These are phyloP conservation scores for Zeugodacus cucurbitae DNA, from an alignment of 1,140 invertebrate species.

Conservation along the genomic window DNA sequence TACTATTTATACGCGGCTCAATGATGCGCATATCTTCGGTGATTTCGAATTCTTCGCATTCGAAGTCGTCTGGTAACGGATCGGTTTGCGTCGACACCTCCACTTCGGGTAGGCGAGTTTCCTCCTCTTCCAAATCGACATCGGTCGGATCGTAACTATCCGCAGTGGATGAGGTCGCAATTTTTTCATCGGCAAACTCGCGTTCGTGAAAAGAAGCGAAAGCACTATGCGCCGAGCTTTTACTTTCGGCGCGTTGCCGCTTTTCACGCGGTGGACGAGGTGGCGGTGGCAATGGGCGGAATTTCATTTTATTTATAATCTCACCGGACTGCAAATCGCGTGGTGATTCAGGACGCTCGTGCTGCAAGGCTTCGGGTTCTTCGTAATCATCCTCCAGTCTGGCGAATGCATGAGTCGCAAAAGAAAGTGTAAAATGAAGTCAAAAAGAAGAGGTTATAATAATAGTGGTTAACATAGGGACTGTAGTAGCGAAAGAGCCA, in stretches of 20 bases:
- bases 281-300: conserved; percentile 82
- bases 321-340: conserved; percentile 76
- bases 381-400: conserved; percentile 60
- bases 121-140: conserved; percentile 36
- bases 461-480: neutral
- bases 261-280: conserved; percentile 78
- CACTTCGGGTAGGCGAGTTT: conserved; percentile 68
- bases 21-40: conserved; percentile 67
- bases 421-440: neutral
- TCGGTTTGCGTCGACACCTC: conserved; percentile 85
- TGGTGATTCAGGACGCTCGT: conserved; percentile 59
- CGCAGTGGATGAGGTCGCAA: conserved; percentile 58
- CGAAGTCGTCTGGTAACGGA: conserved; percentile 79
- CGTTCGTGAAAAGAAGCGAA: conserved; percentile 47
- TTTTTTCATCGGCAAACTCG: conserved; percentile 60
- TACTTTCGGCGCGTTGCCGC: conserved; percentile 63
- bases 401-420: neutral
- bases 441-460: neutral
- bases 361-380: conserved; percentile 51
- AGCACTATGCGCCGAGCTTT: conserved; percentile 45
- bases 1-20: conserved; percentile 51
- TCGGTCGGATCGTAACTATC: conserved; percentile 57
- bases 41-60: conserved; percentile 74
- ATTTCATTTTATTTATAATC: conserved; percentile 81
- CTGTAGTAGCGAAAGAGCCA: neutral